These are phyloP conservation scores for Microtus californicus DNA, from an alignment of 2,797 vertebrate species.

Conservation along the genomic window DNA sequence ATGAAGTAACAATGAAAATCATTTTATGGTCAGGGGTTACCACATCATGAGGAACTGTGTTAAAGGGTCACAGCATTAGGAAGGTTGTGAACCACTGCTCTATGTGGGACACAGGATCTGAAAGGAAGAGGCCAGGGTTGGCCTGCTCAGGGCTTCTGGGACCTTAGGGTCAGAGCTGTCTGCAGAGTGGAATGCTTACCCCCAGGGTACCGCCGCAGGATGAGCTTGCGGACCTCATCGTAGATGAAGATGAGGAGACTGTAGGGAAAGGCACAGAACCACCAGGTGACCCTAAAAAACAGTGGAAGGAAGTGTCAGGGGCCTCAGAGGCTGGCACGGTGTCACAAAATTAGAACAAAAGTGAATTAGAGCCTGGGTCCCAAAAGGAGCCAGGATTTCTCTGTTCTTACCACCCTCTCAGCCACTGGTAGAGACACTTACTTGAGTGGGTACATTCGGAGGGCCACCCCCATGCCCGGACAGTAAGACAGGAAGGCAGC, in stretches of 20 bases:
- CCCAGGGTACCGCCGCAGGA: constrained; percentile 86
- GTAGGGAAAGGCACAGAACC: constrained; percentile 90
- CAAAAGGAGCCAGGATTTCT: neutral
- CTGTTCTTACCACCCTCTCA: neutral
- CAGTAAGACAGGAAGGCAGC: constrained; percentile 89
- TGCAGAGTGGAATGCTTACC: constrained; percentile 79
- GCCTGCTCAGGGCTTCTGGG: neutral
- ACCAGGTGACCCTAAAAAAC: constrained; percentile 87
- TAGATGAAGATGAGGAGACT: constrained; percentile 89
- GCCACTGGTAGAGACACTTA: constrained; percentile 72
- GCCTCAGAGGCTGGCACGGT: neutral
- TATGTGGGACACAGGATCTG: neutral
- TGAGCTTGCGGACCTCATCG: constrained; percentile 88
- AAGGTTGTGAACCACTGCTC: neutral
- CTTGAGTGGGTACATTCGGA: constrained; percentile 89
- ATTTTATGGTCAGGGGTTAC: neutral
- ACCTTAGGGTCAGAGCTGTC: neutral
- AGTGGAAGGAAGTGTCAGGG: neutral
- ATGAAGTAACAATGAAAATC: neutral
- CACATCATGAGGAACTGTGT: no score
- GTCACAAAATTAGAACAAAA: no score
- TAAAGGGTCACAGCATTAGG: neutral
- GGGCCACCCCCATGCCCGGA: constrained; percentile 94
- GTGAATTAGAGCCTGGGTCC: neutral
- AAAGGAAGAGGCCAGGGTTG: neutral